These are phyloP conservation scores for Ianthella basta DNA, from an alignment of 37 sponge, comb jelly and placozoan species.

Conservation along the genomic window DNA sequence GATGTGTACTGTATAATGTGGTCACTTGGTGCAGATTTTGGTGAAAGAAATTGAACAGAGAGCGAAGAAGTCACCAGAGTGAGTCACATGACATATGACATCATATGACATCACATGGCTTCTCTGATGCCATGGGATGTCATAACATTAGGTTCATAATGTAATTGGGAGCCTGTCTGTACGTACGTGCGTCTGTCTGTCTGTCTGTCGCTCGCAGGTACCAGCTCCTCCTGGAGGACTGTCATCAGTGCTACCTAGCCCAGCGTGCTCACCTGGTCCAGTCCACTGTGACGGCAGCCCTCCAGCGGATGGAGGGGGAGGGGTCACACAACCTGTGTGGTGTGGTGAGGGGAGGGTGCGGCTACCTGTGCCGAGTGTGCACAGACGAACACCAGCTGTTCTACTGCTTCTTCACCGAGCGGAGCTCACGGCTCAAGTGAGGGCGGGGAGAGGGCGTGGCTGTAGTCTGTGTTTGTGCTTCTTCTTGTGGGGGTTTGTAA, in stretches of 20 bases:
- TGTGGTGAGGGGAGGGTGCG: conserved; percentile 84
- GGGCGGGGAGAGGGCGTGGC: neutral
- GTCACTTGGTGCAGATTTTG: conserved; percentile 46
- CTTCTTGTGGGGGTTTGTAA: neutral
- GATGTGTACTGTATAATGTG: neutral
- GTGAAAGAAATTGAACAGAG: conserved; percentile 86
- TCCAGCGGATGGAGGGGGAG: conserved; percentile 61
- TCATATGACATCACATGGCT: neutral
- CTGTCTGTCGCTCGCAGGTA: conserved; percentile 56
- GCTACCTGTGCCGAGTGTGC: conserved; percentile 89
- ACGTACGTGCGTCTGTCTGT: neutral
- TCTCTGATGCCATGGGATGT: neutral
- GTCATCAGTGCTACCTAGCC: conserved; percentile 83
- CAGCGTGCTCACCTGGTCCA: conserved; percentile 72
- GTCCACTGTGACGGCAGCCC: conserved; percentile 57
- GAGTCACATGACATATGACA: conserved; percentile 29
- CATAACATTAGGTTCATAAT: too few relatives aligned
- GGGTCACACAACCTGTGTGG: conserved; percentile 65
- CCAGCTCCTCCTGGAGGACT: conserved; percentile 81
- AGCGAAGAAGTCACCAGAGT: conserved; percentile 66
- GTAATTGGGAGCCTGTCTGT: neutral
- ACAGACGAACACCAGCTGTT: conserved; percentile 94
- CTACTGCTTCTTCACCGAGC: conserved; percentile 81
- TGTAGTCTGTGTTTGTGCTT: neutral
- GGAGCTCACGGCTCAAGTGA: conserved; percentile 78